Conservation (phyloP, 2,888 invertebrate genomes). For the Gortyna flavago region DNA sequence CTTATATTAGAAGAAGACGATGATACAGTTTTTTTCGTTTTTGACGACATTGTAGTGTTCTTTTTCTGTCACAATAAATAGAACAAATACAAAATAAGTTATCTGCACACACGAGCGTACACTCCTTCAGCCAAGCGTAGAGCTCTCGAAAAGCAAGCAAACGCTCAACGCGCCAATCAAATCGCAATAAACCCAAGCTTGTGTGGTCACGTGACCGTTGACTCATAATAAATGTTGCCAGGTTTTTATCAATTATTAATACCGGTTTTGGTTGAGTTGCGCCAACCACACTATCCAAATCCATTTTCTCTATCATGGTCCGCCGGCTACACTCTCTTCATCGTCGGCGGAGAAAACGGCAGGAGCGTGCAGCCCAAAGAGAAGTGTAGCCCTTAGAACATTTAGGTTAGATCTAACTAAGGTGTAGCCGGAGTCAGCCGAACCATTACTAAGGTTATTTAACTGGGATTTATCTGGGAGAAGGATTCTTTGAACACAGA, state of each 20-base stretch:
- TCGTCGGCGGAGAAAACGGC: neutral
- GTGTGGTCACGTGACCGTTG: conserved; percentile 85
- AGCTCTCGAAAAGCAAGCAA: conserved; percentile 73
- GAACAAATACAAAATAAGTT: conserved; percentile 73
- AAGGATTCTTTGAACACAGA: neutral
- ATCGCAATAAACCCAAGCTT: conserved; percentile 83
- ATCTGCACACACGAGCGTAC: conserved; percentile 74
- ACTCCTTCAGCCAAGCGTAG: conserved; percentile 77
- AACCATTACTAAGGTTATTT: neutral
- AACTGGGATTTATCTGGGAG: neutral
- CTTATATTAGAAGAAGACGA: conserved; percentile 87
- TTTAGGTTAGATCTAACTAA: neutral
- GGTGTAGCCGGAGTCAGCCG: neutral
- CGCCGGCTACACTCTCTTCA: neutral
- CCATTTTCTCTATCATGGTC: neutral
- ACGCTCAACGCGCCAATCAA: conserved; percentile 77
- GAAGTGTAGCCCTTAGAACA: neutral
- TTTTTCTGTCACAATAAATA: conserved; percentile 83
- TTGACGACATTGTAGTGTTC: conserved; percentile 85
- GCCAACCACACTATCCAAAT: neutral
- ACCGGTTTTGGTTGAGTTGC: neutral
- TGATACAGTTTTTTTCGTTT: conserved; percentile 90
- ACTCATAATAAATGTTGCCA: conserved; percentile 83
- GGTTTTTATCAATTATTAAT: neutral
- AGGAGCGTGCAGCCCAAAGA: neutral